Evolutionary conservation across 2,113 vertebrate species (phyloP).

Genomic region (Periophthalmodon schlosseri): DNA sequence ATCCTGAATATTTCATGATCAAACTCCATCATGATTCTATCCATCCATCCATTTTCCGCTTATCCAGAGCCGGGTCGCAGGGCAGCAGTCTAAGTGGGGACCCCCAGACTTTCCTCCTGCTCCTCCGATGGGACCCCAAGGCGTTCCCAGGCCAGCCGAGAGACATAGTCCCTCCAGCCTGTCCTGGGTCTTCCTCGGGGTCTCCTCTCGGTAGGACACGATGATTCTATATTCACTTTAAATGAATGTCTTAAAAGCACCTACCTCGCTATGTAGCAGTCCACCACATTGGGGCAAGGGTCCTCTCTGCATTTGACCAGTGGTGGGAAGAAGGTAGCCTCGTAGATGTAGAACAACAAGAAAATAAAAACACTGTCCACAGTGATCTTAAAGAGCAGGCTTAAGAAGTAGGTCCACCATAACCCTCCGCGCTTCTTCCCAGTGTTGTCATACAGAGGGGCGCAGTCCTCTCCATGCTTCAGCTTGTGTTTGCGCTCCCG

Average conservation of each 20-base stretch:
- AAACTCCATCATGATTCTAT: too few species aligned
- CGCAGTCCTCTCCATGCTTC: slow-evolving; percentile 47
- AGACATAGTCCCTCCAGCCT: too few species aligned
- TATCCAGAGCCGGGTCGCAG: not conserved
- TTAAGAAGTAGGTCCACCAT: slow-evolving; percentile 93
- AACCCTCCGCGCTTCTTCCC: slow-evolving; percentile 89
- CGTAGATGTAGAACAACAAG: slow-evolving; percentile 83
- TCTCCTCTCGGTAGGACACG: not conserved
- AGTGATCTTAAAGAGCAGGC: slow-evolving; percentile 82
- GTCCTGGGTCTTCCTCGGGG: too few species aligned
- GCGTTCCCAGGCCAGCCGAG: too few species aligned
- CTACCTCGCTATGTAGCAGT: slow-evolving; percentile 87
- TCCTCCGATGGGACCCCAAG: too few species aligned
- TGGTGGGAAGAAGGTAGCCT: slow-evolving; percentile 80
- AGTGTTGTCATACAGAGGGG: slow-evolving; percentile 69
- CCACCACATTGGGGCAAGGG: slow-evolving; percentile 87
- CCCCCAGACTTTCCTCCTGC: too few species aligned
- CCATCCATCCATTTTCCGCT: not conserved
- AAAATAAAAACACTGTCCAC: slow-evolving; percentile 85
- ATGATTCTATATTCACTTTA: not conserved
- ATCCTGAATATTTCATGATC: too few species aligned
- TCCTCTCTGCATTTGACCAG: slow-evolving; percentile 81
- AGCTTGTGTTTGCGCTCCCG: slow-evolving; percentile 76
- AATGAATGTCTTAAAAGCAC: not conserved
- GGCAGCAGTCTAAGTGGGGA: too few species aligned